Percentiles rank a stretch among this genome's conserved stretches.
Conservation (phyloP, 2,888 invertebrate species). For the Adelognathus sp. region DNA sequence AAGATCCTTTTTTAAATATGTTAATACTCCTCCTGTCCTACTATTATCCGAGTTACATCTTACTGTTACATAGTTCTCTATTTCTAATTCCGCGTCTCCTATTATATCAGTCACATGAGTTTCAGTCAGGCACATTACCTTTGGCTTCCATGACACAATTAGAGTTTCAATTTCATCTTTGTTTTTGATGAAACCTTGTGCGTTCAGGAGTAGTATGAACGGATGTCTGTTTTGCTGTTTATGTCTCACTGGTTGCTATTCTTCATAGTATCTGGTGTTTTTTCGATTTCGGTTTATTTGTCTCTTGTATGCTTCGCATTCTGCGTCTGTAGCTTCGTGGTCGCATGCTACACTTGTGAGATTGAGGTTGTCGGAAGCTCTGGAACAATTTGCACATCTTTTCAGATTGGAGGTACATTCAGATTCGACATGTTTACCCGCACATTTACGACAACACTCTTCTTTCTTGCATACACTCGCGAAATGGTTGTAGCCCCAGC, state of each 20-base stretch:
- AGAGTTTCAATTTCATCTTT: background rate
- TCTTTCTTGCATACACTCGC: background rate
- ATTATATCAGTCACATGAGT: background rate
- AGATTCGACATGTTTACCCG: background rate
- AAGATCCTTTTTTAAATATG: background rate
- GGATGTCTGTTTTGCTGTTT: background rate
- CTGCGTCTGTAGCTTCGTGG: background rate
- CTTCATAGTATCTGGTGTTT: background rate
- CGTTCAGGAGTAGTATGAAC: background rate
- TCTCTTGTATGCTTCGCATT: background rate
- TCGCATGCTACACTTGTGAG: background rate
- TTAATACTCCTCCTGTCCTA: slow-evolving; percentile 8
- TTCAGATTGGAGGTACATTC: background rate
- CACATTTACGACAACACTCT: background rate
- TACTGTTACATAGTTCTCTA: slow-evolving; percentile 1
- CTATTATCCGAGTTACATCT: background rate
- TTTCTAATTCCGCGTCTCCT: background rate
- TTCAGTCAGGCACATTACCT: background rate
- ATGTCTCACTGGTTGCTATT: slow-evolving; percentile 1
- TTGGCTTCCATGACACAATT: background rate
- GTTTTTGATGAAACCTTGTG: background rate
- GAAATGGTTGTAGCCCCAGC: slow-evolving; percentile 22
- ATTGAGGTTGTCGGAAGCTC: background rate
- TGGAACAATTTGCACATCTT: slow-evolving; percentile 4
- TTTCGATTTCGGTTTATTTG: background rate